A percentile compares a stretch with the other conserved stretches of the same genome.
These are phyloP conservation scores for Urophycis tenuis DNA, from an alignment of 2,797 vertebrate species.

Conservation along the genomic window DNA sequence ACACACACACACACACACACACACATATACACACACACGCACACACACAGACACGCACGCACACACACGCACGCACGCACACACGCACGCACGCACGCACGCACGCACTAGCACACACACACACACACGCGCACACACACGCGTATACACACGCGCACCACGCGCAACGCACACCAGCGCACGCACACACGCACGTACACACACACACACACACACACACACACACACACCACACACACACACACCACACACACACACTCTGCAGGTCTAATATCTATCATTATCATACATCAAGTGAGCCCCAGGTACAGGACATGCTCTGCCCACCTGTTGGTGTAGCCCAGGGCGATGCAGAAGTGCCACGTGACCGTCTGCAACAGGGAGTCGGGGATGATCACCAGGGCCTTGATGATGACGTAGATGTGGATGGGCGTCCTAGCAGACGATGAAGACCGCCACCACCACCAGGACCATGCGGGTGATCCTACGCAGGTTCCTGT, in stretches of 20 bases:
- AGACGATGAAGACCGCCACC: conserved; percentile 94
- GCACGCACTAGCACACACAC: no score
- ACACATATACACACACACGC: no score
- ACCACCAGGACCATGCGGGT: conserved; percentile 98
- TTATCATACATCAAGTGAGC: background rate
- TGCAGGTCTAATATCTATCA: no score
- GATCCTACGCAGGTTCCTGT: conserved; percentile 92
- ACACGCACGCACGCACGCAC: no score
- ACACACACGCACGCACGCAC: no score
- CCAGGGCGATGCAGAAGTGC: conserved; percentile 98
- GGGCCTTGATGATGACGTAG: conserved; percentile 91
- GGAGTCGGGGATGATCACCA: conserved; percentile 88
- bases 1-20: no score
- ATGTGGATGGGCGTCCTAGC: conserved; percentile 99
- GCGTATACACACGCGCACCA: no score
- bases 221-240: background rate
- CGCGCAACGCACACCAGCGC: no score
- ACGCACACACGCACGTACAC: background rate
- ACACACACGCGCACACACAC: background rate
- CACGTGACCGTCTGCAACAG: conserved; percentile 92
- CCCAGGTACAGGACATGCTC: background rate
- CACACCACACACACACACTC: no score
- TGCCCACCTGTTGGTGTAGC: conserved; percentile 86
- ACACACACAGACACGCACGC: no score
- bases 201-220: background rate